These are phyloP conservation scores for Eulemur rubriventer DNA, from an alignment of 2,797 vertebrate genomes.

Conservation along the genomic window DNA sequence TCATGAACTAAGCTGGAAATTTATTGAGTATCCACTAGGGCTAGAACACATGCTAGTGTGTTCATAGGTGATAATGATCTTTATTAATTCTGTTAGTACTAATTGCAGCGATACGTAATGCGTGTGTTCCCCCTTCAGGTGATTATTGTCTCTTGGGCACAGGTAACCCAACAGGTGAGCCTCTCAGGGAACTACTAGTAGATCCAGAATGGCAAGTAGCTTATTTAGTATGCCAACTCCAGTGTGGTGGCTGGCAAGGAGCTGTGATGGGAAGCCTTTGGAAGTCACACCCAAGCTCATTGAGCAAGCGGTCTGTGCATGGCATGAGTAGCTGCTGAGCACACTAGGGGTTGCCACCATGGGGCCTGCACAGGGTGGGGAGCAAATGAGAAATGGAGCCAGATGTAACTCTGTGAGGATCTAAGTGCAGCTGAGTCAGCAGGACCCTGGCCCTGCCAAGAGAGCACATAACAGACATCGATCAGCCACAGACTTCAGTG, in stretches of 20 bases:
- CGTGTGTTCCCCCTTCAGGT: neutral
- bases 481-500: neutral
- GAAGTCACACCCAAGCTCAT: neutral
- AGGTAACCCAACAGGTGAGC: neutral
- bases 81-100: neutral
- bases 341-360: accelerated
- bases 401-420: neutral
- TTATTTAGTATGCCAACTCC: neutral
- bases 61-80: neutral
- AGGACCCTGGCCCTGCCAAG: neutral
- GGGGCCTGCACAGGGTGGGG: neutral
- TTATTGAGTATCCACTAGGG: neutral
- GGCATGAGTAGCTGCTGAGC: neutral
- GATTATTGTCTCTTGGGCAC: neutral
- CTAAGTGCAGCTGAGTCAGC: neutral
- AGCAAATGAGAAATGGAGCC: neutral
- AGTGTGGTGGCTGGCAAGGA: neutral
- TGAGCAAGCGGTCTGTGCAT: neutral
- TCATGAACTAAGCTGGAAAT: neutral
- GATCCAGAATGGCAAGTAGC: neutral
- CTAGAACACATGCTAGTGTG: neutral
- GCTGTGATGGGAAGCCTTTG: neutral
- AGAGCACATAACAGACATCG: neutral
- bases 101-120: neutral
- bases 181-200: neutral